A percentile compares a stretch with the other conserved stretches of the same genome.
Evolutionary conservation across 2,888 invertebrate species (phyloP).

Genomic region (Chesias legatella): DNA sequence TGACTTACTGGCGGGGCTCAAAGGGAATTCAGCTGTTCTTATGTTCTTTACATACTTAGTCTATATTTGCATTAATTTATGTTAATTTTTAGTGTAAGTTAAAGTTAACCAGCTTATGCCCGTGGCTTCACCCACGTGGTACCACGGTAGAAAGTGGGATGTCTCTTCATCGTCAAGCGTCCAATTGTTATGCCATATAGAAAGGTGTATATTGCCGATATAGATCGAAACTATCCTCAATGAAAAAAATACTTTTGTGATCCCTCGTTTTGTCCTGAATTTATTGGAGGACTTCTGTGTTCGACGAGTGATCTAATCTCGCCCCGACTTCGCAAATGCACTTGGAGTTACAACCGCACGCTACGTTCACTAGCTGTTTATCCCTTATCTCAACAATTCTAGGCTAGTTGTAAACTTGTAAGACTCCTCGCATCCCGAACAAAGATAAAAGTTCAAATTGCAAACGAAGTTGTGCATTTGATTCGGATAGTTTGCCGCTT

Average conservation of each 20-base stretch:
- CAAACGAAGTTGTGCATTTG: slow-evolving; percentile 27
- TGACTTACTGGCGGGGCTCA: slow-evolving; percentile 26
- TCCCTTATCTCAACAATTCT: slow-evolving; percentile 19
- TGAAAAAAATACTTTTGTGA: no score
- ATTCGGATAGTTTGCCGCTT: slow-evolving; percentile 20
- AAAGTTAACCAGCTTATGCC: no score
- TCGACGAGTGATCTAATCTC: not conserved
- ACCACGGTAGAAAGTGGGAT: no score
- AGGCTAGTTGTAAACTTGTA: slow-evolving; percentile 22
- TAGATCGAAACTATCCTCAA: no score
- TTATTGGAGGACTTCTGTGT: no score
- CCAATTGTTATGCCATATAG: no score
- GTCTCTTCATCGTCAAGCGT: no score
- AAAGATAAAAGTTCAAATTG: slow-evolving; percentile 30
- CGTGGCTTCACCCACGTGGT: no score
- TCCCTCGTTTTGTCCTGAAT: no score
- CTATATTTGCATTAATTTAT: no score
- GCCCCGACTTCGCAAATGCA: slow-evolving; percentile 2
- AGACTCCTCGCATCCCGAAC: slow-evolving; percentile 20
- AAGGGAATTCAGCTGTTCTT: not conserved
- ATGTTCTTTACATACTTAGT: not conserved
- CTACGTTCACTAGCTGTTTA: slow-evolving; percentile 26
- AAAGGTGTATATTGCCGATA: no score
- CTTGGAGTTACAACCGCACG: slow-evolving; percentile 15
- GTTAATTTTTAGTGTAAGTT: no score